Evolutionary conservation across 64 coral and sea anemone genomes (phyloP).

Genomic region (Porites australiensis): DNA sequence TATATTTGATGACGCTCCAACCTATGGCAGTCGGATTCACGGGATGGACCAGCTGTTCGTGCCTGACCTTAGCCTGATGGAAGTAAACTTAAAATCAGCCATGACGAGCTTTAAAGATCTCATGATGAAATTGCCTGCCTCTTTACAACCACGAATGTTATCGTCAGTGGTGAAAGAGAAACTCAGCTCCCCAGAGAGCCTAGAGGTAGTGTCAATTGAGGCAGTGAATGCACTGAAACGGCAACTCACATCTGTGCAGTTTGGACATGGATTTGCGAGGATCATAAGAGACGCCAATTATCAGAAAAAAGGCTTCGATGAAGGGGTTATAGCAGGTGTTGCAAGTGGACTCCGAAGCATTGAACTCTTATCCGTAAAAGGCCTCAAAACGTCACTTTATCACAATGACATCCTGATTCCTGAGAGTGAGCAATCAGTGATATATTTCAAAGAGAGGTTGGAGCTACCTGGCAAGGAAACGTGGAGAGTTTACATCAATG

Average conservation of each 20-base stretch:
- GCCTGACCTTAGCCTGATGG: background rate
- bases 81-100: background rate
- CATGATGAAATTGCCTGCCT: conserved; percentile 47
- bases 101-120: background rate
- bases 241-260: conserved; percentile 31
- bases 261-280: conserved; percentile 50
- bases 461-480: background rate
- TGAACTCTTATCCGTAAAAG: conserved; percentile 13
- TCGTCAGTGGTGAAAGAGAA: conserved; percentile 43
- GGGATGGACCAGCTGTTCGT: conserved; percentile 30
- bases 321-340: background rate
- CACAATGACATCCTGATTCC: conserved; percentile 38
- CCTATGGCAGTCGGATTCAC: conserved; percentile 35
- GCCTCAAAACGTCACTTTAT: conserved; percentile 32
- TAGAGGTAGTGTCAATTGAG: background rate
- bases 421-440: conserved; percentile 38
- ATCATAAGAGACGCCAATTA: conserved; percentile 42
- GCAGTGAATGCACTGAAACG: conserved; percentile 6
- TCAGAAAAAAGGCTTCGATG: background rate
- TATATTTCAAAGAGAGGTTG: conserved; percentile 72
- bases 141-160: conserved; percentile 51
- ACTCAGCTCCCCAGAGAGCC: background rate
- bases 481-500: conserved; percentile 53
- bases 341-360: conserved; percentile 9
- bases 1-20: conserved; percentile 58